A percentile compares a stretch with the other conserved stretches of the same genome.
phyloP scores from a whole-genome alignment of 2,888 invertebrate genomes.

The Scaptomyza flava region DNA sequence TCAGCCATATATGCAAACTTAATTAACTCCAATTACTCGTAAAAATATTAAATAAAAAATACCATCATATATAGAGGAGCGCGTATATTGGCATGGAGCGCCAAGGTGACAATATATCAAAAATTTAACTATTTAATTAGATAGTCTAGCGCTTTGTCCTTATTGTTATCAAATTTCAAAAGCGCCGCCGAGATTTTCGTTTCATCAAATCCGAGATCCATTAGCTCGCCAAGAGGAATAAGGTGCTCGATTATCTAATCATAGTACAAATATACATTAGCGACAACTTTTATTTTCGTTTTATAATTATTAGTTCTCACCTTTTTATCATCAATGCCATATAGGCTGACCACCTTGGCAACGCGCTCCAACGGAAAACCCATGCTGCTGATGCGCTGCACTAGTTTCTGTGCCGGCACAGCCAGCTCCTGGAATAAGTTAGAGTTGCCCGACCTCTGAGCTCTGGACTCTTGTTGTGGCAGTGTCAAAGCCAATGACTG shows the following conservation, averaged over 20 bases:
- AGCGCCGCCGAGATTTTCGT: slow-evolving; percentile 90
- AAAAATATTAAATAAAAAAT: slow-evolving; percentile 37
- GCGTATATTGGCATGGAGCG: slow-evolving; percentile 34
- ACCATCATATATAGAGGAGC: slow-evolving; percentile 30
- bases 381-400: slow-evolving; percentile 92
- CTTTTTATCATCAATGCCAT: slow-evolving; percentile 90
- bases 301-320: slow-evolving; percentile 14
- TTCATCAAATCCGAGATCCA: slow-evolving; percentile 93
- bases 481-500: slow-evolving; percentile 21
- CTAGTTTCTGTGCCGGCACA: slow-evolving; percentile 87
- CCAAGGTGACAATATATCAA: slow-evolving; percentile 39
- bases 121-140: slow-evolving; percentile 88
- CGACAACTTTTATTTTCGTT: background rate
- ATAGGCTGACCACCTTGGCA: slow-evolving; percentile 90
- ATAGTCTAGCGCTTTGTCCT: slow-evolving; percentile 93
- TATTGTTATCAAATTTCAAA: slow-evolving; percentile 91
- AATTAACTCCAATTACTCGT: slow-evolving; percentile 27
- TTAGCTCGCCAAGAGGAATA: slow-evolving; percentile 90
- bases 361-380: slow-evolving; percentile 94
- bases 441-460: slow-evolving; percentile 6
- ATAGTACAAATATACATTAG: background rate
- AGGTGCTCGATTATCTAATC: slow-evolving; percentile 92
- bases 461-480: slow-evolving; percentile 23
- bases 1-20: slow-evolving; percentile 31
- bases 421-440: slow-evolving; percentile 60